Evolutionary conservation across 2,797 vertebrate genomes (phyloP).

Genomic region (Lepilemur ruficaudatus): DNA sequence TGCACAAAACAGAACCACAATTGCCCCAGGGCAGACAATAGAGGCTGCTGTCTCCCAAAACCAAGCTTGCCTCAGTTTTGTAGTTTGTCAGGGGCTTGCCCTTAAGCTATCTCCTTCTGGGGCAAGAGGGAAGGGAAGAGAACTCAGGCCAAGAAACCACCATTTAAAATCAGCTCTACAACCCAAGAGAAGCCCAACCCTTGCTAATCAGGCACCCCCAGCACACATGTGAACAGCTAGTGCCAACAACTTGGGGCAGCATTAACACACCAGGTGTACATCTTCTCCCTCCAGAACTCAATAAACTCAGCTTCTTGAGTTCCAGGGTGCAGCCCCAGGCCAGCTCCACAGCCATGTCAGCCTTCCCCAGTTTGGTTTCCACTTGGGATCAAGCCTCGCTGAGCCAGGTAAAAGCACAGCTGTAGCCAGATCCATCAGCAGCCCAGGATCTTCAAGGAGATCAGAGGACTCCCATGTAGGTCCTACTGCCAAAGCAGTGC

Average conservation of each 20-base stretch:
- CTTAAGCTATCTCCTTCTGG: background rate
- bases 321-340: background rate
- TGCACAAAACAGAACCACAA: background rate
- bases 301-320: background rate
- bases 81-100: background rate
- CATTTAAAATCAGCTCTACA: background rate
- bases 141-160: background rate
- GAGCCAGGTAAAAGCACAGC: background rate
- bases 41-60: background rate
- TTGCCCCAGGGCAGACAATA: background rate
- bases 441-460: background rate
- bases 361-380: background rate
- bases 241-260: background rate
- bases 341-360: constrained; percentile 22
- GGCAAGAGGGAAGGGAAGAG: background rate
- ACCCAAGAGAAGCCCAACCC: background rate
- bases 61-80: background rate
- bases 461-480: background rate
- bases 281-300: background rate
- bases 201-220: background rate
- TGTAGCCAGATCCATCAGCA: background rate
- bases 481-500: background rate
- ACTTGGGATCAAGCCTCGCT: background rate
- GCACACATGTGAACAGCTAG: background rate
- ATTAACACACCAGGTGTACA: background rate